Conservation (phyloP, 2,113 vertebrate species). For the Acrocephalus kingi region DNA sequence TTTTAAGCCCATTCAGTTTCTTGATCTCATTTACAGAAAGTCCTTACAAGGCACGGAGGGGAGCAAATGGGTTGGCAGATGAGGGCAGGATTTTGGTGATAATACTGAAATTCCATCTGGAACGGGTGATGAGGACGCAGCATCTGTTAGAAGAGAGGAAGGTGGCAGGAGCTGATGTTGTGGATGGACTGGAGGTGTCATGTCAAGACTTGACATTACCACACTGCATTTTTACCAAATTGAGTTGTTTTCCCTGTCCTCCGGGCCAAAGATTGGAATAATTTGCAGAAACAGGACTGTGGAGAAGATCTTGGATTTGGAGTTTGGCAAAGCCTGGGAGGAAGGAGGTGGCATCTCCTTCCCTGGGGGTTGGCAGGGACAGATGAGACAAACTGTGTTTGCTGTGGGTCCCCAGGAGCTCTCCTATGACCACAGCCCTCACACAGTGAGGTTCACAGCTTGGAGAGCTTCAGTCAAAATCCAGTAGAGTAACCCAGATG, state of each 20-base stretch:
- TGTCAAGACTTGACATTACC: neutral
- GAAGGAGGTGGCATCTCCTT: neutral
- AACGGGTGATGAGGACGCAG: neutral
- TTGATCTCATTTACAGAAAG: neutral
- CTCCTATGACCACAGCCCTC: neutral
- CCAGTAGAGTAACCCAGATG: neutral
- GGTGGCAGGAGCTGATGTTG: neutral
- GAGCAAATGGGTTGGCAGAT: neutral
- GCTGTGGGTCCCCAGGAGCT: neutral
- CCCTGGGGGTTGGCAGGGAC: neutral
- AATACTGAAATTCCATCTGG: neutral
- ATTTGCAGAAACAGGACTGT: neutral
- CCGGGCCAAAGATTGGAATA: neutral
- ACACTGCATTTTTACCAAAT: neutral
- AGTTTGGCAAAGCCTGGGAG: neutral
- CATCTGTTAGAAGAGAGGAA: neutral
- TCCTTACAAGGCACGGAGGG: accelerated
- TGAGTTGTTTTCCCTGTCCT: neutral
- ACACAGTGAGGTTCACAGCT: accelerated
- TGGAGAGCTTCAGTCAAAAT: neutral
- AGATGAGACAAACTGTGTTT: neutral
- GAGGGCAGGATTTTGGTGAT: neutral
- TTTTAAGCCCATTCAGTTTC: neutral
- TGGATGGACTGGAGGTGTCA: neutral
- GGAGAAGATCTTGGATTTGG: neutral